phyloP scores from a whole-genome alignment of 2,113 vertebrate species.

The Heterotis niloticus region DNA sequence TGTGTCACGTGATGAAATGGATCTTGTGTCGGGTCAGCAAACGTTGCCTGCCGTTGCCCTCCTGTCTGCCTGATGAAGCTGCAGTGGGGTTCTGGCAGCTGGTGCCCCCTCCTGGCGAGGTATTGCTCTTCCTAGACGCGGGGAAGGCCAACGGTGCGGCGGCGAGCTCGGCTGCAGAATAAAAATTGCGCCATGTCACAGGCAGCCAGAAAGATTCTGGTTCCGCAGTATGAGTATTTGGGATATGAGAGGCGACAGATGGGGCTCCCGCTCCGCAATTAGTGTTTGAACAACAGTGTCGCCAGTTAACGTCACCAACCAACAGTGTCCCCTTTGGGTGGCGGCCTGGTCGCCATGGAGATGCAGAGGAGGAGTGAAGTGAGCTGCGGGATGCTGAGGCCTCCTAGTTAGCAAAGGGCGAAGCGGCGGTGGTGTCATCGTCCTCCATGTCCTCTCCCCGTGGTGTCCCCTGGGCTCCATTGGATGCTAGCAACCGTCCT shows the following conservation, averaged over 20 bases:
- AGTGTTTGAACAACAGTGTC: neutral
- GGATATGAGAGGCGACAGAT: neutral
- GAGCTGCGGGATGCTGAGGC: neutral
- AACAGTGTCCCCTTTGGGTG: neutral
- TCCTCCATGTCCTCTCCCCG: too few species aligned
- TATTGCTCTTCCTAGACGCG: slow-evolving; percentile 7
- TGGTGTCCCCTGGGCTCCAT: too few species aligned
- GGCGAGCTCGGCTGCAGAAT: too few species aligned
- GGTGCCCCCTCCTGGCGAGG: slow-evolving; percentile 30
- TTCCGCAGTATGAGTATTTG: neutral
- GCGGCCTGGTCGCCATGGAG: slow-evolving; percentile 6
- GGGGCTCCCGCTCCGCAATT: neutral
- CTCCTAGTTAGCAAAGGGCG: too few species aligned
- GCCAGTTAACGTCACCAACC: neutral
- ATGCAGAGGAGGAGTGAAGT: neutral
- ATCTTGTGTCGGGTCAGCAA: too few species aligned
- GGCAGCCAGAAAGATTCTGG: neutral
- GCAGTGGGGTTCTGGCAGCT: slow-evolving; percentile 8
- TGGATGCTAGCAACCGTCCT: too few species aligned
- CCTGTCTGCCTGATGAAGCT: neutral
- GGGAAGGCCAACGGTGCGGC: too few species aligned
- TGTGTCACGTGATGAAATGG: too few species aligned
- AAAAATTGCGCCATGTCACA: neutral
- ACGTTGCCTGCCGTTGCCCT: neutral
- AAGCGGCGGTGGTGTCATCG: too few species aligned